phyloP scores from a whole-genome alignment of 2,113 vertebrate genomes.

The Chaenogobius annularis region DNA sequence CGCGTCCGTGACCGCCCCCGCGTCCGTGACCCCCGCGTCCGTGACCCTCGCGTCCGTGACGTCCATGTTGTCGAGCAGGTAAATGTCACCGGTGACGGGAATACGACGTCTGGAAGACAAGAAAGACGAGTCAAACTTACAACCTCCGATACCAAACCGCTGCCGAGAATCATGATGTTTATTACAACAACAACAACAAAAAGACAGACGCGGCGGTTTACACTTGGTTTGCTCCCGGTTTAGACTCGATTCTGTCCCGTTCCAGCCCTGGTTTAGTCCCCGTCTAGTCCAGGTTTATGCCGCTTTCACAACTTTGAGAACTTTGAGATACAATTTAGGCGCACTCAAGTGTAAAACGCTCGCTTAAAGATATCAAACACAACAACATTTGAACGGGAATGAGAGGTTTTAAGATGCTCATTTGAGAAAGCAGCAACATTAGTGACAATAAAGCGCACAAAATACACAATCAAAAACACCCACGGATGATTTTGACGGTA shows the following conservation, averaged over 20 bases:
- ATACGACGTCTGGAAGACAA: conserved; percentile 76
- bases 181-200: no score
- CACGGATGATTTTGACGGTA: not conserved
- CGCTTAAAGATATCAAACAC: not conserved
- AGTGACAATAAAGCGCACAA: not conserved
- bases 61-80: conserved; percentile 83
- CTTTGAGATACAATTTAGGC: no score
- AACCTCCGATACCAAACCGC: no score
- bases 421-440: not conserved
- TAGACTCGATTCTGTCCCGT: no score
- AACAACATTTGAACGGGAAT: not conserved
- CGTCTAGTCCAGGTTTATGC: no score
- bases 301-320: no score
- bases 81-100: conserved; percentile 79
- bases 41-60: no score
- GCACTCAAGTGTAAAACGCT: not conserved
- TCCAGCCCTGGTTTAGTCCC: no score
- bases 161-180: not conserved
- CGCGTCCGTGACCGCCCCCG: no score
- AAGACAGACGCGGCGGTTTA: not conserved
- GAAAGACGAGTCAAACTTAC: not conserved
- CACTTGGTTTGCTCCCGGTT: not conserved
- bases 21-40: no score
- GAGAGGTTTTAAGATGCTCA: not conserved
- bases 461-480: not conserved